Conservation (phyloP, 2,113 vertebrate genomes). For the Hirundichthys speculiger region DNA sequence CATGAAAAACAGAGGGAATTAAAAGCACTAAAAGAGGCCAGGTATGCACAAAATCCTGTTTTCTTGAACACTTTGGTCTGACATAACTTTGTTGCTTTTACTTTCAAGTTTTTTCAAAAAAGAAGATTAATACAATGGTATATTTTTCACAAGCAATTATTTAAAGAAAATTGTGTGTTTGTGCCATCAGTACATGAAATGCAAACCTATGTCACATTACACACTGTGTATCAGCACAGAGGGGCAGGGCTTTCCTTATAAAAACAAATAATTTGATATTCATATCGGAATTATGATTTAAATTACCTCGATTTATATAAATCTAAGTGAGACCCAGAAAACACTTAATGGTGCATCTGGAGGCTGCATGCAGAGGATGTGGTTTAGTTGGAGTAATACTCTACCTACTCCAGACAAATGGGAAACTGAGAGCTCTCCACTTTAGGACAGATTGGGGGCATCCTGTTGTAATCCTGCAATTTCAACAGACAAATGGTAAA, state of each 20-base stretch:
- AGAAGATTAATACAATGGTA: neutral
- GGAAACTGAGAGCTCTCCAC: conserved; percentile 14
- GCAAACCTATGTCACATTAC: neutral
- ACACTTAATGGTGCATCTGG: conserved; percentile 13
- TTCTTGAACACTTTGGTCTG: neutral
- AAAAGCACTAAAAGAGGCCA: neutral
- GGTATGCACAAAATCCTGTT: neutral
- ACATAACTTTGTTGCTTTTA: neutral
- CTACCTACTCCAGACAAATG: conserved; percentile 19
- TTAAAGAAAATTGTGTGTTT: neutral
- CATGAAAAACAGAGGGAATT: conserved; percentile 1
- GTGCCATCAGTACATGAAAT: neutral
- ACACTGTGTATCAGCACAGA: neutral
- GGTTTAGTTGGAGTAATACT: conserved; percentile 17
- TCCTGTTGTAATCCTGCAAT: neutral
- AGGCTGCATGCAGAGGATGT: conserved; percentile 15
- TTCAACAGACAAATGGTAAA: neutral
- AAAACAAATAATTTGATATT: conserved; percentile 19
- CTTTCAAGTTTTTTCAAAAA: neutral
- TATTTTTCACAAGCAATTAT: conserved; percentile 1
- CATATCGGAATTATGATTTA: no score
- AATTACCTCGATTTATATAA: conserved; percentile 18
- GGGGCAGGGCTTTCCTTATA: neutral
- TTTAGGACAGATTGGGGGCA: conserved; percentile 21
- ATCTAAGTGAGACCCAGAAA: conserved; percentile 29